phyloP scores from a whole-genome alignment of 2,797 vertebrate species.

The Syngnathus acus region DNA sequence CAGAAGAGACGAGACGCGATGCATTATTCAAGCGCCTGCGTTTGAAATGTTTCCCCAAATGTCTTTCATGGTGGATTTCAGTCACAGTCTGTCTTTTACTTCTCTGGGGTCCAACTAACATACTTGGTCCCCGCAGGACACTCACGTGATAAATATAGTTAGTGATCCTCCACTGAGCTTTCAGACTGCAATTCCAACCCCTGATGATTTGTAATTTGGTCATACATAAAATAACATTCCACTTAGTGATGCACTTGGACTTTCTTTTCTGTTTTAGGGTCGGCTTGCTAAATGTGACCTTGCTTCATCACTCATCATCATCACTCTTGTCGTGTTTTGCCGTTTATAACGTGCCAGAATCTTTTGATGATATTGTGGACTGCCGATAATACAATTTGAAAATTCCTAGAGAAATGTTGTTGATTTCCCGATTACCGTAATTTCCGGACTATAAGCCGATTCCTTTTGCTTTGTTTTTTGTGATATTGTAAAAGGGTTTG shows the following conservation, averaged over 20 bases:
- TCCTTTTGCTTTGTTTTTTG: no score
- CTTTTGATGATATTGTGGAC: no score
- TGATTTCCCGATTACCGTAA: no score
- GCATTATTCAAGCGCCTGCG: conserved; percentile 12
- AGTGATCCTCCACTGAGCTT: not conserved
- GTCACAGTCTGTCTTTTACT: conserved; percentile 17
- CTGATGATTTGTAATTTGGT: not conserved
- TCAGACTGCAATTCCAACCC: not conserved
- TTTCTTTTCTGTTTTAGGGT: not conserved
- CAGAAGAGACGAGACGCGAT: not conserved
- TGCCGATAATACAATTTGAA: no score
- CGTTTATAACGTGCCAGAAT: no score
- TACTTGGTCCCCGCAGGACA: conserved; percentile 14
- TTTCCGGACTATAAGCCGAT: no score
- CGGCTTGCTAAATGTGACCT: not conserved
- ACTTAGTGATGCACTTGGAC: not conserved
- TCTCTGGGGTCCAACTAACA: conserved; percentile 35
- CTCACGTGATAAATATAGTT: conserved; percentile 16
- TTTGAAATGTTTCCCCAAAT: conserved; percentile 25
- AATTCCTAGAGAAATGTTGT: no score
- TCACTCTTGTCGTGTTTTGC: no score
- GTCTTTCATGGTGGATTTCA: conserved; percentile 36
- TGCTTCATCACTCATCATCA: no score
- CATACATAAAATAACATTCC: not conserved
- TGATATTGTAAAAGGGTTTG: no score